Evolutionary conservation across 2,888 invertebrate genomes (phyloP).

Genomic region (Neoitamus cyanurus): DNA sequence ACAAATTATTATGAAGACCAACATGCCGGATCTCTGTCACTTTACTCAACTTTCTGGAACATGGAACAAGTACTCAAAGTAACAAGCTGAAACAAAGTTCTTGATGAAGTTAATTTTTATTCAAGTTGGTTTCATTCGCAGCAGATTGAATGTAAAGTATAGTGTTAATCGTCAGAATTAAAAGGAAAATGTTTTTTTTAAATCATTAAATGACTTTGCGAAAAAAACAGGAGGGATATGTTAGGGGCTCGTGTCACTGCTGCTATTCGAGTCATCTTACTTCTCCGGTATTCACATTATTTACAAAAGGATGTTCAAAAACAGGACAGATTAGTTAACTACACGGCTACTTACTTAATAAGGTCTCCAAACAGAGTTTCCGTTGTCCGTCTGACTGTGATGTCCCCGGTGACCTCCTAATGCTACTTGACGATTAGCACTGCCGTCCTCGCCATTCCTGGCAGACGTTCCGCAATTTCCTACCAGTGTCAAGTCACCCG

Average conservation of each 20-base stretch:
- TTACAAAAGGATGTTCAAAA: constrained; percentile 18
- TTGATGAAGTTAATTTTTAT: too few relatives aligned
- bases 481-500: constrained; percentile 62
- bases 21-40: too few relatives aligned
- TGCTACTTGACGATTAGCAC: constrained; percentile 64
- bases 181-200: too few relatives aligned
- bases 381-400: constrained; percentile 67
- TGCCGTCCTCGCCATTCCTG: constrained; percentile 65
- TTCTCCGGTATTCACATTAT: constrained; percentile 34
- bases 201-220: too few relatives aligned
- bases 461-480: constrained; percentile 66
- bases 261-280: background rate
- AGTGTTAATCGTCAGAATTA: too few relatives aligned
- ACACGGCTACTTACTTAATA: constrained; percentile 68
- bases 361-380: constrained; percentile 81
- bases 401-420: constrained; percentile 65
- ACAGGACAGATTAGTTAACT: constrained; percentile 40
- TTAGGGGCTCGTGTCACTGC: background rate
- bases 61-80: too few relatives aligned
- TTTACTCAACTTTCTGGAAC: too few relatives aligned
- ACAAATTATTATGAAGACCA: too few relatives aligned
- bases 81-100: too few relatives aligned
- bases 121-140: too few relatives aligned
- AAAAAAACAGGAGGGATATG: too few relatives aligned
- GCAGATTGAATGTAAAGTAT: too few relatives aligned